A percentile compares a stretch with the other conserved stretches of the same genome.
These are phyloP conservation scores for Corynorhinus townsendii DNA, from an alignment of 2,113 vertebrate species.

Conservation along the genomic window DNA sequence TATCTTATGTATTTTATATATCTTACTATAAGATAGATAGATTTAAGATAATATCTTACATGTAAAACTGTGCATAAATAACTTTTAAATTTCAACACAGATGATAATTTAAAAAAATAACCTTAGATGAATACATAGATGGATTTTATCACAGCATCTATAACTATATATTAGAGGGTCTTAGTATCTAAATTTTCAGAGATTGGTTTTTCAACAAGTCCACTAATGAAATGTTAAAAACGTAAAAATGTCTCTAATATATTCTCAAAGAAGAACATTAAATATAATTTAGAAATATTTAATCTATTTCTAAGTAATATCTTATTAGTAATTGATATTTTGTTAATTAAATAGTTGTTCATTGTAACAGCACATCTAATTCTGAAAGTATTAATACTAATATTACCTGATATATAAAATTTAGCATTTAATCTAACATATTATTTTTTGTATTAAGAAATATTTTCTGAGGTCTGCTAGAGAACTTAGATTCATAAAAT, in stretches of 20 bases:
- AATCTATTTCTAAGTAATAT: neutral
- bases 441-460: neutral
- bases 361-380: neutral
- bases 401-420: neutral
- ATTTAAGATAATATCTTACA: neutral
- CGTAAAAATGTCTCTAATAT: neutral
- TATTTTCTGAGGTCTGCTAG: neutral
- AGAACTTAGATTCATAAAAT: neutral
- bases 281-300: conserved; percentile 1
- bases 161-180: neutral
- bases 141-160: neutral
- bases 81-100: neutral
- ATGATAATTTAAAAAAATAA: neutral
- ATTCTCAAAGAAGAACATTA: neutral
- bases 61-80: neutral
- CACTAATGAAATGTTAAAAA: neutral
- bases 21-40: neutral
- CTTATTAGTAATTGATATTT: neutral
- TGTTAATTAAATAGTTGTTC: neutral
- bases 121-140: neutral
- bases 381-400: neutral
- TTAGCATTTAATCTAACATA: neutral
- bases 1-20: neutral
- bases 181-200: neutral
- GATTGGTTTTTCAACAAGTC: neutral